Percentiles rank a stretch among this genome's conserved stretches.
These are phyloP conservation scores for Trissolcus basalis DNA, from an alignment of 1,140 invertebrate genomes.

Conservation along the genomic window DNA sequence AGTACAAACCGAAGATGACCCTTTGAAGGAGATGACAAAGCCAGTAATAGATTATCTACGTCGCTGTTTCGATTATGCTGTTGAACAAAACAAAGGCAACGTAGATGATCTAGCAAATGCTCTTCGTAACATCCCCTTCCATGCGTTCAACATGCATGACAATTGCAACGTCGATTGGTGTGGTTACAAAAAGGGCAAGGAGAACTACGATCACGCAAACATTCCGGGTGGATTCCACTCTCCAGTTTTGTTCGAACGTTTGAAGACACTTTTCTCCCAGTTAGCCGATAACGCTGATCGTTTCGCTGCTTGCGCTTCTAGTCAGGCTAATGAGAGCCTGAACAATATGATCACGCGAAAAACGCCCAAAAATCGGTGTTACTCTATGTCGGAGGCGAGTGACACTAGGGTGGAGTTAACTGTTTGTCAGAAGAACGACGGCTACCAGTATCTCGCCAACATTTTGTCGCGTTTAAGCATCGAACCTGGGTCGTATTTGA, in stretches of 20 bases:
- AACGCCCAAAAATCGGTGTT: conserved; percentile 54
- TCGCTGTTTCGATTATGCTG: conserved; percentile 22
- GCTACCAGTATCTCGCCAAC: conserved; percentile 12
- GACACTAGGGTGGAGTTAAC: conserved; percentile 47
- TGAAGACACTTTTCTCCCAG: conserved; percentile 36
- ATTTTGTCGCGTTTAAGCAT: conserved; percentile 24
- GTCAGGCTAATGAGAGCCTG: conserved; percentile 49
- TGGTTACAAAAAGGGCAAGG: conserved; percentile 10
- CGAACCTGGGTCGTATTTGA: conserved; percentile 20
- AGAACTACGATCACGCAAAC: conserved; percentile 27
- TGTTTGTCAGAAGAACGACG: conserved; percentile 48
- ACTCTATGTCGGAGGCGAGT: conserved; percentile 40
- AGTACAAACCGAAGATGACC: conserved; percentile 9
- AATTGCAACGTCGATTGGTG: conserved; percentile 24
- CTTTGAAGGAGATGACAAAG: conserved; percentile 29
- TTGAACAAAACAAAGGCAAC: conserved; percentile 30
- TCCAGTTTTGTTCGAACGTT: conserved; percentile 22
- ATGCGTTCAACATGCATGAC: conserved; percentile 36
- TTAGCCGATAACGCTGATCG: conserved; percentile 34
- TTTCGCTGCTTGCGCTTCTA: conserved; percentile 48
- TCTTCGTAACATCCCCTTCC: conserved; percentile 32
- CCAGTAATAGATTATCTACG: conserved; percentile 39
- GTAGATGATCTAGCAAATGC: neutral
- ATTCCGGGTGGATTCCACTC: conserved; percentile 44
- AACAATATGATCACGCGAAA: conserved; percentile 56